Evolutionary conservation across 2,888 invertebrate species (phyloP).

Genomic region (Rhingia campestris): DNA sequence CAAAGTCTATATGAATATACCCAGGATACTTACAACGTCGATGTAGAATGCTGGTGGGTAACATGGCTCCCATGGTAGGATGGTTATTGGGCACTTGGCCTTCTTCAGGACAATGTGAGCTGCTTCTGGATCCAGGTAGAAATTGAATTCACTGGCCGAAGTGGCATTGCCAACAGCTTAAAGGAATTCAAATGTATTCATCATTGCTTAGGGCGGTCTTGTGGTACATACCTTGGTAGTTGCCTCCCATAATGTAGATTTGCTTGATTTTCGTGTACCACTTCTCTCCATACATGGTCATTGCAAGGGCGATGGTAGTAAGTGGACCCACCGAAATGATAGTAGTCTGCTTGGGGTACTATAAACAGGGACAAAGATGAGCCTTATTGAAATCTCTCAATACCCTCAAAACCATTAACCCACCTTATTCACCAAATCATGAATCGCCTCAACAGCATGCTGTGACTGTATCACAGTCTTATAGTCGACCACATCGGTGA

Average conservation of each 20-base stretch:
- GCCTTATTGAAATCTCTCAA: background rate
- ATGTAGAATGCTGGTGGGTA: slow-evolving; percentile 79
- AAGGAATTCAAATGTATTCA: background rate
- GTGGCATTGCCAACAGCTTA: slow-evolving; percentile 84
- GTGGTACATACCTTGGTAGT: slow-evolving; percentile 85
- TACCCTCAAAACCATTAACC: background rate
- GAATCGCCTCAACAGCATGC: slow-evolving; percentile 85
- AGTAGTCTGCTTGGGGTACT: slow-evolving; percentile 79
- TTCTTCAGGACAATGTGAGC: slow-evolving; percentile 87
- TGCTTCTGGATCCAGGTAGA: slow-evolving; percentile 89
- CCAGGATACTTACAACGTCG: slow-evolving; percentile 77
- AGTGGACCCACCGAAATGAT: slow-evolving; percentile 88
- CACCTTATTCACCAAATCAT: slow-evolving; percentile 85
- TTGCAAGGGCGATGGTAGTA: slow-evolving; percentile 90
- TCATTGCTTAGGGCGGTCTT: no score
- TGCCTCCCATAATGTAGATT: slow-evolving; percentile 91
- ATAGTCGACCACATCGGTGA: slow-evolving; percentile 80
- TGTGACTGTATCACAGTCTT: slow-evolving; percentile 82
- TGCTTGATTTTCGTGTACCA: slow-evolving; percentile 86
- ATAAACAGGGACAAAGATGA: background rate
- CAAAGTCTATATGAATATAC: no score
- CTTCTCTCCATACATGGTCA: slow-evolving; percentile 85
- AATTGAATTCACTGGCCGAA: slow-evolving; percentile 83
- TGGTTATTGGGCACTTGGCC: slow-evolving; percentile 84
- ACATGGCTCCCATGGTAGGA: slow-evolving; percentile 89